Evolutionary conservation across 2,797 vertebrate species (phyloP), one percentile per base, ranked within the genome.

Genomic region (Sebastes alutus): DNA sequence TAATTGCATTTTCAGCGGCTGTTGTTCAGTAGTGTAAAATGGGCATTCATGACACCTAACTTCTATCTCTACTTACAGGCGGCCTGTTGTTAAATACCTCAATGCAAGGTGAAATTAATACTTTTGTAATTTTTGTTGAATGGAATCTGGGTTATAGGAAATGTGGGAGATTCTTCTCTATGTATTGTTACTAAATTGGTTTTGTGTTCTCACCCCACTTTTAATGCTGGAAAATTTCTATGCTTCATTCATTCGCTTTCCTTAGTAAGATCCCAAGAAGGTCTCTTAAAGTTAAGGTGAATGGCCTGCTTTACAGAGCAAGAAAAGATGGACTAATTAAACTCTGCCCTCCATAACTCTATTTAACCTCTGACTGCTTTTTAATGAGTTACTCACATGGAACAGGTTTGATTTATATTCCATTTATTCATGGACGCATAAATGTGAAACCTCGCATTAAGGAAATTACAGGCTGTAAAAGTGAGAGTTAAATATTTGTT

Each of bases 1-100:
- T 95, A 94, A 96, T 95, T 94, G 86, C 88, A 88, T 95, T 96
- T 92, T 83, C 72, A 59, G 74, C 16, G 6, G 58, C 64, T 80
- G 86, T 88, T 88, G 81, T 90, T 88, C 87, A 88, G 87, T 72
- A 49, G 52, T 78, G 81, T 80, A 87, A 93, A 93, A 90, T 78
- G 70, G 82, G 54, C 80, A 84, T 89, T 92, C 84, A 86, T 80
- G 85, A 83, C 74, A 81, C 78, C 61, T 69, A 58, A 38, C 76
- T 85, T 87, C 85, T 91, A 87, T 87, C 75, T 87, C 55, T 60
- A n/a, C 81, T 79, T 76, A 54, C 49, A 72, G 79, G 52, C 69
- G 59, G 63, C 56, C 56, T 71, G 62, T 87, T 86, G 72, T 85
- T 67, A 81, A 81, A 87, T 59, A 83, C 42, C 78, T 82, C 49